Percentiles rank a stretch among this genome's conserved stretches.
These are phyloP conservation scores for Actenoides lindsayi DNA, from an alignment of 2,113 vertebrate species.

Conservation along the genomic window DNA sequence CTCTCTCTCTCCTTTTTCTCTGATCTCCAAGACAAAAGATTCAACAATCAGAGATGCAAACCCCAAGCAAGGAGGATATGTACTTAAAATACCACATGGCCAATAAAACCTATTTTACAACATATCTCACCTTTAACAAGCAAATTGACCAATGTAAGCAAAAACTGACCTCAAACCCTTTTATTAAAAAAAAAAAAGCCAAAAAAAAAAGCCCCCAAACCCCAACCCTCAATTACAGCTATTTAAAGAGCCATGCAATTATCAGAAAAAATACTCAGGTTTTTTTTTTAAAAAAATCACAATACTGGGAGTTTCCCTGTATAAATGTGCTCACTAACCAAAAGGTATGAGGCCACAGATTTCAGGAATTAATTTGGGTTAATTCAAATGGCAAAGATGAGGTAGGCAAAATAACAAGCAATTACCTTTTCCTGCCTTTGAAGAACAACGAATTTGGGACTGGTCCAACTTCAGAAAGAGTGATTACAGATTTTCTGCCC, in stretches of 20 bases:
- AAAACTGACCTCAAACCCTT: neutral
- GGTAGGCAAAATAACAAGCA: constrained; percentile 71
- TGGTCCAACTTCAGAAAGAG: constrained; percentile 64
- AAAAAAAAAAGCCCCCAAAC: neutral
- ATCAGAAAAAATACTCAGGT: neutral
- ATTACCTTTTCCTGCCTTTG: constrained; percentile 76
- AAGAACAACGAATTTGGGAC: constrained; percentile 75
- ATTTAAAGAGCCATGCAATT: neutral
- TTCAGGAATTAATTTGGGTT: constrained; percentile 70
- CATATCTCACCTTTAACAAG: constrained; percentile 59
- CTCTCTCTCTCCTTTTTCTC: neutral
- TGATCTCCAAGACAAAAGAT: constrained; percentile 62
- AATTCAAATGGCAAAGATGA: constrained; percentile 61
- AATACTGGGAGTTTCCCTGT: neutral
- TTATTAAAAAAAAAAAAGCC: neutral
- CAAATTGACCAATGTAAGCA: constrained; percentile 31
- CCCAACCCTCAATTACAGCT: neutral
- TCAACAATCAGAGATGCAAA: constrained; percentile 32
- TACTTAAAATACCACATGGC: constrained; percentile 62
- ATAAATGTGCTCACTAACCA: neutral
- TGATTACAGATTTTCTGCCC: constrained; percentile 54
- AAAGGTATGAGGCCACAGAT: constrained; percentile 52
- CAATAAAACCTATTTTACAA: constrained; percentile 65
- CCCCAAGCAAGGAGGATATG: constrained; percentile 27
- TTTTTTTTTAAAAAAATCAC: neutral